Evolutionary conservation across 2,113 vertebrate species (phyloP).

Genomic region (Eudyptes chrysolophus): DNA sequence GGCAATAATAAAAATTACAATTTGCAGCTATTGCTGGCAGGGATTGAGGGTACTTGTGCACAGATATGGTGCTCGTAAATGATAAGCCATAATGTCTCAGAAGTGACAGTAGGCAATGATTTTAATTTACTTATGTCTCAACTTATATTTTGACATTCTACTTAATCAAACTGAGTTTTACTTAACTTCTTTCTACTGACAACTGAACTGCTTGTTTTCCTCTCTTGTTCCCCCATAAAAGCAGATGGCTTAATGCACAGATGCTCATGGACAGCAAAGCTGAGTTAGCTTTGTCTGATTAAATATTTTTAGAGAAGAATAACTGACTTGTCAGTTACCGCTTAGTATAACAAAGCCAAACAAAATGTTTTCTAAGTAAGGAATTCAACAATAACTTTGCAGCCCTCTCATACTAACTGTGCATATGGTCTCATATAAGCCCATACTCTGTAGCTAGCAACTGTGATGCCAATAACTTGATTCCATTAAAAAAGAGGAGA

Average conservation of each 20-base stretch:
- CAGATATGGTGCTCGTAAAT: background rate
- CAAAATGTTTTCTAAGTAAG: background rate
- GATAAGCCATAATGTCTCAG: background rate
- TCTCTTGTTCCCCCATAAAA: background rate
- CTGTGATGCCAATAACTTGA: background rate
- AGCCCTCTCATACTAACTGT: background rate
- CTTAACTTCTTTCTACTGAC: background rate
- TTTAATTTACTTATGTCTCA: background rate
- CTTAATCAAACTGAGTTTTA: background rate
- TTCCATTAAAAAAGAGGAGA: background rate
- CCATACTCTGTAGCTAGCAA: background rate
- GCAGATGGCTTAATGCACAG: slow-evolving; percentile 23
- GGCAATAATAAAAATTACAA: background rate
- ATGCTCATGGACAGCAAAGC: background rate
- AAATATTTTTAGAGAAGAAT: slow-evolving; percentile 16
- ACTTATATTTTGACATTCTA: background rate
- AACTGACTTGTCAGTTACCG: background rate
- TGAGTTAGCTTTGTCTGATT: slow-evolving; percentile 26
- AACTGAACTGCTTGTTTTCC: background rate
- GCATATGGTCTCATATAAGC: background rate
- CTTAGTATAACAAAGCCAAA: background rate
- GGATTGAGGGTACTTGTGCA: background rate
- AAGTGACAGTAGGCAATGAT: background rate
- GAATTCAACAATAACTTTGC: background rate
- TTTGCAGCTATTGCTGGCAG: background rate